A percentile compares a stretch with the other conserved stretches of the same genome.
Conservation (phyloP, 2,113 vertebrate species). For the Grallaria varia region DNA sequence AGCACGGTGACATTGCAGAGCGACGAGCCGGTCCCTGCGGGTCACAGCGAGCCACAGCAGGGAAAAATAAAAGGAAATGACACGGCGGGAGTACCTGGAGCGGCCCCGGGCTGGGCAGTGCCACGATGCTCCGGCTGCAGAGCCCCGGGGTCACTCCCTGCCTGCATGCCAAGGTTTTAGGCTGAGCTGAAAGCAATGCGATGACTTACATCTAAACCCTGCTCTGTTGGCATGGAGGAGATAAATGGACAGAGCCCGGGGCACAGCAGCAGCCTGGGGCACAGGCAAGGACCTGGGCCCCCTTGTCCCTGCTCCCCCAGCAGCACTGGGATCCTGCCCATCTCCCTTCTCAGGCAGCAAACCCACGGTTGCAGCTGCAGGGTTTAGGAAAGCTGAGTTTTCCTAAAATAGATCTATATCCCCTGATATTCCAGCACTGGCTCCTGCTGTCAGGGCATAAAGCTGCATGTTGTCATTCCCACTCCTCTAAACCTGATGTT, state of each 20-base stretch:
- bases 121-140: neutral
- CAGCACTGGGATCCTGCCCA: neutral
- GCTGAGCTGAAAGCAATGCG: neutral
- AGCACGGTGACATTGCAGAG: too few relatives aligned
- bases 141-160: accelerated
- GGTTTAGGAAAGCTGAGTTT: neutral
- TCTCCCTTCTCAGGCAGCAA: neutral
- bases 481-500: neutral
- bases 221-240: neutral
- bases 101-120: accelerated
- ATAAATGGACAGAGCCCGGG: neutral
- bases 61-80: too few relatives aligned
- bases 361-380: neutral
- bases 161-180: neutral
- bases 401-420: neutral
- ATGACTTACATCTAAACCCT: neutral
- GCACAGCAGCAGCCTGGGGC: neutral
- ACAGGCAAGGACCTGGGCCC: too few relatives aligned
- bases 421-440: neutral
- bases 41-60: neutral
- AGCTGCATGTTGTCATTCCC: neutral
- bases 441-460: neutral
- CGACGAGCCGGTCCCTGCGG: too few relatives aligned
- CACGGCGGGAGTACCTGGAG: too few relatives aligned
- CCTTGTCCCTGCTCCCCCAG: neutral